A percentile compares a stretch with the other conserved stretches of the same genome.
These are phyloP conservation scores for Plutella xylostella DNA, from an alignment of 2,888 invertebrate species.

Conservation along the genomic window DNA sequence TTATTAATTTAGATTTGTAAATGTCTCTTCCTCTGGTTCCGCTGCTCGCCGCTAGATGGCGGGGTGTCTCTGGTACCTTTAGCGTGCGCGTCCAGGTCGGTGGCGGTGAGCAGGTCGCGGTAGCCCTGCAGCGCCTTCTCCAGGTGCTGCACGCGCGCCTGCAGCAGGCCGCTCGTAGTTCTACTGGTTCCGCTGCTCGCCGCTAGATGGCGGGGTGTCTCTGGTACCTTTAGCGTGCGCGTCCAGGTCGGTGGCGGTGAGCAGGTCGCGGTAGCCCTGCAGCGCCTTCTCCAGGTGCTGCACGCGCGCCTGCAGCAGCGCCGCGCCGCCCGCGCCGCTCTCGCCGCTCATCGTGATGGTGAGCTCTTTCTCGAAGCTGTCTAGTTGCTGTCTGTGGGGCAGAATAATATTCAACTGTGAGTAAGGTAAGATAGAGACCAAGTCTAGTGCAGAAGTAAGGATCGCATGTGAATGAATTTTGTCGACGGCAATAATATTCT, in stretches of 20 bases:
- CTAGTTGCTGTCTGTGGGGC: slow-evolving; percentile 78
- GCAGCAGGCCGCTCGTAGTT: slow-evolving; percentile 62
- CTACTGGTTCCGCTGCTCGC: no score
- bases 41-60: no score
- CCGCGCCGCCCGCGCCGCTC: slow-evolving; percentile 43
- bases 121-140: slow-evolving; percentile 81
- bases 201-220: no score
- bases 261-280: slow-evolving; percentile 79
- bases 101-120: slow-evolving; percentile 74
- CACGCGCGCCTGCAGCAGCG: slow-evolving; percentile 71
- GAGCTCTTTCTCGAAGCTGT: slow-evolving; percentile 86
- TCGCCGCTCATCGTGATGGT: slow-evolving; percentile 63
- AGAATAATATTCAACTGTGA: no score
- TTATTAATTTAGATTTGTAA: no score
- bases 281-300: slow-evolving; percentile 80
- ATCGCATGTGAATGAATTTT: no score
- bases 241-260: slow-evolving; percentile 74
- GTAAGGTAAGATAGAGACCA: no score
- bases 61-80: no score
- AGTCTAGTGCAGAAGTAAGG: no score
- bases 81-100: slow-evolving; percentile 69
- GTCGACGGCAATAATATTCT: no score
- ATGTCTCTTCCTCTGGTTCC: no score
- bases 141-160: slow-evolving; percentile 76
- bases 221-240: slow-evolving; percentile 37